These are phyloP conservation scores for Pipra filicauda DNA, from an alignment of 2,113 vertebrate species.

Conservation along the genomic window DNA sequence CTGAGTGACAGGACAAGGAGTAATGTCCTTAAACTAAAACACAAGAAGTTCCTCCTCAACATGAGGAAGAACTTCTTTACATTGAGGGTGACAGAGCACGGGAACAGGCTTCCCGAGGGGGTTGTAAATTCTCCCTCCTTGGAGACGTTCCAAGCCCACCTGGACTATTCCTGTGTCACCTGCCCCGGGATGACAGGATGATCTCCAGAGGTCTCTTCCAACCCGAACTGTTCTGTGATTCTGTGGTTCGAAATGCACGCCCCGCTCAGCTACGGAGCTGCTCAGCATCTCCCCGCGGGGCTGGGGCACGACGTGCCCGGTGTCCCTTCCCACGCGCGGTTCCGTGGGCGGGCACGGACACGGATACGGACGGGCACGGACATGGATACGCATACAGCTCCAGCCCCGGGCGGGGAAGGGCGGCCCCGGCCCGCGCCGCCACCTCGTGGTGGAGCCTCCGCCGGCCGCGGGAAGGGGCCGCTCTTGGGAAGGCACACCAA, in stretches of 20 bases:
- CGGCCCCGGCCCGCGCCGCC: neutral
- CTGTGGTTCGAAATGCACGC: neutral
- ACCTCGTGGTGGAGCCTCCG: neutral
- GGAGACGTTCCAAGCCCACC: neutral
- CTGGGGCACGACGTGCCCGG: neutral
- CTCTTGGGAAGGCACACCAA: fast-evolving
- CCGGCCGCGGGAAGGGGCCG: too few species aligned
- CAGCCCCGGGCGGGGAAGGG: fast-evolving
- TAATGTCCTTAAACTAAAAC: neutral
- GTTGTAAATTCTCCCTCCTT: fast-evolving
- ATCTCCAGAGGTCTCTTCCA: neutral
- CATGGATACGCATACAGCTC: neutral
- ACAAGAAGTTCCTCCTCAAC: neutral
- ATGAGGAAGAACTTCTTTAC: too few species aligned
- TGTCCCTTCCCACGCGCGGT: fast-evolving
- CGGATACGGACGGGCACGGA: neutral
- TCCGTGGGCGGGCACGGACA: too few species aligned
- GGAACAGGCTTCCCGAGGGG: neutral
- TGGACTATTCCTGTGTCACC: neutral
- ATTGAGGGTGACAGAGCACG: neutral
- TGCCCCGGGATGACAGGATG: fast-evolving
- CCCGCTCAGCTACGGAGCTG: neutral
- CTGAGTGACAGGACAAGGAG: neutral
- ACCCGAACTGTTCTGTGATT: fast-evolving
- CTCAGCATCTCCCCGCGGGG: too few species aligned